Base-by-base conservation (phyloP, 2,888 invertebrate species). In the Macaria liturata region DNA sequence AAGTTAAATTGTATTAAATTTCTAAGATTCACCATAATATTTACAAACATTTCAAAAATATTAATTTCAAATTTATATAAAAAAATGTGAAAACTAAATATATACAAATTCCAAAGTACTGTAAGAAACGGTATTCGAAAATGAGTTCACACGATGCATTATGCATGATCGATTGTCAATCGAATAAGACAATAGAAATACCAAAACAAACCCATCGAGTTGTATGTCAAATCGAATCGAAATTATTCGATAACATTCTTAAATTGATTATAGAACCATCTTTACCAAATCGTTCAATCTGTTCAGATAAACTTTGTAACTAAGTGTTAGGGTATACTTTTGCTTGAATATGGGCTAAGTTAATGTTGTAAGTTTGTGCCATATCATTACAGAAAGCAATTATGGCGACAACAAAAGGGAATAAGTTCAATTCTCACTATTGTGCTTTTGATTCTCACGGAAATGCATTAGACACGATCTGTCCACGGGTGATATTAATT, bases 371-470 rank as follows among this genome's bases (percentile, higher is more conserved):
- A 4, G 50, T 50, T 32, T 37, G 46, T 3, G 40, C 40, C 31
- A 20, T 62, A 66, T 60, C 49, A 8, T 46, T 44, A 50, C 44
- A 32, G 51, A 61, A 39, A 45, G 42, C 58, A 65, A 61, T 65
- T 61, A 54, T 49, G 49, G 52, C 52, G 50, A 58, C 51, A 60
- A 50, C 49, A 49, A 51, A 46, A 47, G 49, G 49, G 32, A 45
- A 50, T 54, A 52, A 48, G 48, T 53, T 60, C 40, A 63, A 55
- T 72, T 72, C 67, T 54, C 70, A 74, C 69, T 62, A 75, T 78
- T 71, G 70, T 73, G 59, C 53, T 62, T 59, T 61, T 50, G 60
- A 62, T 74, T 76, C 77, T 71, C 76, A 77, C 72, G 75, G 74
- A 73, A 73, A 66, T 70, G 69, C 72, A 71, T 75, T 72, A 70